A percentile compares a stretch with the other conserved stretches of the same genome.
Conservation (phyloP, 2,888 invertebrate species). For the Plebejus anna region DNA sequence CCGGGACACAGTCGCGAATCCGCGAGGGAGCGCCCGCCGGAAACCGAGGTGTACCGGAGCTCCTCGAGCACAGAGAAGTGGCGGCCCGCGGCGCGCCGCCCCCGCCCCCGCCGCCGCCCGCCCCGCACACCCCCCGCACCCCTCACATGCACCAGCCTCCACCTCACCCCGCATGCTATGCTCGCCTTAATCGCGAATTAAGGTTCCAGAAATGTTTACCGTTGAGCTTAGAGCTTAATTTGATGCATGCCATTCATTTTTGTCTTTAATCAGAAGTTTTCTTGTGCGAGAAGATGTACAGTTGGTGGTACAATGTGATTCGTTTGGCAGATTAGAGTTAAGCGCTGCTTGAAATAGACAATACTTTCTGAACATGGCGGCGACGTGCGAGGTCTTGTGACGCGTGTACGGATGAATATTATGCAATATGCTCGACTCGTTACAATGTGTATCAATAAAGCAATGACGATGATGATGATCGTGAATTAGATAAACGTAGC, state of each 20-base stretch:
- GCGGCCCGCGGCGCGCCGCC: constrained; percentile 70
- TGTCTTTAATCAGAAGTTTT: constrained; percentile 26
- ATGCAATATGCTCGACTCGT: not conserved
- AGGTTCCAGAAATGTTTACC: constrained; percentile 75
- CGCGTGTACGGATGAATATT: not conserved
- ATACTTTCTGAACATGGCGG: not conserved
- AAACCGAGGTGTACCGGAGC: constrained; percentile 78
- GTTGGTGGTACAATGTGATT: not conserved
- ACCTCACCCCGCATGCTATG: constrained; percentile 76
- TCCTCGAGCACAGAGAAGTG: constrained; percentile 77
- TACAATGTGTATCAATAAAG: not conserved
- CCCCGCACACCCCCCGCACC: constrained; percentile 49
- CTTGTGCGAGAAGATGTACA: not conserved
- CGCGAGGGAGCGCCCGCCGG: constrained; percentile 75
- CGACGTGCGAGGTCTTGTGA: not conserved
- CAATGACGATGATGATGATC: not conserved
- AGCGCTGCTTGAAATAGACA: not conserved
- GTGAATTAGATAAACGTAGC: constrained; percentile 8
- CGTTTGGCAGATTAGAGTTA: not conserved
- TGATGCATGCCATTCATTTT: constrained; percentile 70
- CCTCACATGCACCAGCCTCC: constrained; percentile 73
- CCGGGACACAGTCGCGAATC: constrained; percentile 59
- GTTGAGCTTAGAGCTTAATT: constrained; percentile 72
- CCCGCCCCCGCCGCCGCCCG: constrained; percentile 54
- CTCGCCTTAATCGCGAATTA: constrained; percentile 79